Evolutionary conservation across 2,113 vertebrate genomes (phyloP).

Genomic region (Ochotona curzoniae): DNA sequence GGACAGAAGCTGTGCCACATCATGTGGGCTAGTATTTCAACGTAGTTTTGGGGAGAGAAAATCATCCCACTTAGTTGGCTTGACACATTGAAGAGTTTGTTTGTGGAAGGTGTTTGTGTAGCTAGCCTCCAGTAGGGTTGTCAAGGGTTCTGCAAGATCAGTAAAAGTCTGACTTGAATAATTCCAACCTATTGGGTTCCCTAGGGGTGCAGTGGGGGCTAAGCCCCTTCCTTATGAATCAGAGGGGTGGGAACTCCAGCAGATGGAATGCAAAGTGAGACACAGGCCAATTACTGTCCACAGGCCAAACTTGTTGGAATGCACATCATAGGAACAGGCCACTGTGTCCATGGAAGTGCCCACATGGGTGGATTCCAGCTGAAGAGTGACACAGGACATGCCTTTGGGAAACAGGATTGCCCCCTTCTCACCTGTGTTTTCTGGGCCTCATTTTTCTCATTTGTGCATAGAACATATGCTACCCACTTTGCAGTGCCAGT

Average conservation of each 20-base stretch:
- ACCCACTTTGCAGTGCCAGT: neutral
- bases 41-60: neutral
- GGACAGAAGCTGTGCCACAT: neutral
- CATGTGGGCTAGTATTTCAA: neutral
- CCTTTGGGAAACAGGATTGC: neutral
- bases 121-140: neutral
- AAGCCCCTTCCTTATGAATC: neutral
- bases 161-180: conserved; percentile 5
- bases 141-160: conserved; percentile 38
- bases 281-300: fast-evolving
- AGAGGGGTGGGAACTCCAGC: neutral
- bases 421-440: neutral
- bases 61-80: neutral
- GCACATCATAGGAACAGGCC: neutral
- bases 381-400: neutral
- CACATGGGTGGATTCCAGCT: neutral
- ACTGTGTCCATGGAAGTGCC: neutral
- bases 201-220: neutral
- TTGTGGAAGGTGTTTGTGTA: conserved; percentile 41
- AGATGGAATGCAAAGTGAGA: fast-evolving
- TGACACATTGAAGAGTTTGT: conserved; percentile 2
- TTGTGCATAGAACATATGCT: neutral
- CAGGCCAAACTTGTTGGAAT: fast-evolving
- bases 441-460: neutral
- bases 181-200: neutral